Percentiles rank a stretch among this genome's conserved stretches.
These are phyloP conservation scores for Bujurquina vittata DNA, from an alignment of 2,113 vertebrate genomes.

Conservation along the genomic window DNA sequence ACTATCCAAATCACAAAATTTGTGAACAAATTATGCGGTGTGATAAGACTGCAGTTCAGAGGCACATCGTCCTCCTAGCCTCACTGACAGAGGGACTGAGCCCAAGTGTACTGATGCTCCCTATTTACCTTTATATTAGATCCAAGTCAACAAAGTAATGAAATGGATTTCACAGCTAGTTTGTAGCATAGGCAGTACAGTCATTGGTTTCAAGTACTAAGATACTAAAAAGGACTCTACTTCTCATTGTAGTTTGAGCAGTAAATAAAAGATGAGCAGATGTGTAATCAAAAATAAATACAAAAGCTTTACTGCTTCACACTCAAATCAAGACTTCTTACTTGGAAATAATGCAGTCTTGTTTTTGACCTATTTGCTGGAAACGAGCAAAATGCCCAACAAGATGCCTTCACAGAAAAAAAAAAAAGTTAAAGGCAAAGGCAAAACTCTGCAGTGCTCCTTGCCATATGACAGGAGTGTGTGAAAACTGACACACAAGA, in stretches of 20 bases:
- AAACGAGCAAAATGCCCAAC: slow-evolving; percentile 66
- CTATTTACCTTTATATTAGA: neutral
- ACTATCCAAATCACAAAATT: neutral
- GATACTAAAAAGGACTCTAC: neutral
- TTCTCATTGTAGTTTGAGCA: neutral
- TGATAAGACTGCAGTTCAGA: neutral
- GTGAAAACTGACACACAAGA: slow-evolving; percentile 98
- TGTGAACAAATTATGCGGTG: neutral
- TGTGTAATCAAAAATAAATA: neutral
- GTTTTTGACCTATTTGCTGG: slow-evolving; percentile 76
- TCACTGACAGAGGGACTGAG: neutral
- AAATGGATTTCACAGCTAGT: neutral
- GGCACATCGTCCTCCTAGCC: neutral
- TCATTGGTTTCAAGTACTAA: too few species aligned
- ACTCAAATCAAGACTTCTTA: neutral
- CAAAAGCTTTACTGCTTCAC: neutral
- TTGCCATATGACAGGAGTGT: slow-evolving; percentile 93
- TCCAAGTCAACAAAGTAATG: neutral
- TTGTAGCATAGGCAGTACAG: neutral
- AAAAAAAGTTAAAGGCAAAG: slow-evolving; percentile 54
- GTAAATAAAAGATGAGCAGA: neutral
- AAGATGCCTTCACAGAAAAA: slow-evolving; percentile 67
- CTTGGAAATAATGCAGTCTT: slow-evolving; percentile 48
- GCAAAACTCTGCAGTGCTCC: slow-evolving; percentile 69
- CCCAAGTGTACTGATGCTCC: neutral